Evolutionary conservation across 2,797 vertebrate genomes (phyloP), one percentile per base, ranked within the genome.

Genomic region (Ctenopoma kingsleyae): DNA sequence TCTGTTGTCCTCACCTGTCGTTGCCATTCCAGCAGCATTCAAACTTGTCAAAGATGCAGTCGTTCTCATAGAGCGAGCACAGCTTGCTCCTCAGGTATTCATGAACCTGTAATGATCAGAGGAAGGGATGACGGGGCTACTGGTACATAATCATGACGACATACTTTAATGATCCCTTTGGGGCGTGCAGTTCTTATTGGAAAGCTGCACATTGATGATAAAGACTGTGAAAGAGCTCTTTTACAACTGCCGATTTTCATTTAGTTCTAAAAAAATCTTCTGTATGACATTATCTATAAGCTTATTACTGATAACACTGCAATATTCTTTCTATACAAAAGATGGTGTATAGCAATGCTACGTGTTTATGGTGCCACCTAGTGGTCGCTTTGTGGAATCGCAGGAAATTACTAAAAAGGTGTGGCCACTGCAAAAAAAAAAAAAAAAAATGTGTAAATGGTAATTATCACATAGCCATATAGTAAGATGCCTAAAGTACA

Each of bases 31-130:
- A 99, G 91, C 97, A 98, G 95, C 98, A 99, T 72, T 99, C 98
- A 67, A 99, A 99, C 89, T 99, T 99, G 94, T 99, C 98, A 81
- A 99, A 99, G 92, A 99, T 99, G 95, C 98, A 99, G 92, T 99
- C 98, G 4, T 99, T 99, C 93, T 99, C 98, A 40, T 99, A 99
- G 38, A 99, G 95, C 0, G 98, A 99, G 88, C 98, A 99, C 76
- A 99, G 95, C 89, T 99, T 99, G 94, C 97, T 99, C 94, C 98
- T 96, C 95, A 99, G 96, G 92, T 99, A 99, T 92, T 99, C 98
- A 0, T 99, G 98, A 54, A 99, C 98, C 98, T 99, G 87, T 0
- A 56, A 67, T 0, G 8, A 81, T 51, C 12, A 74, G 46, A 79
- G 8, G 9, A 19, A 58, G 41, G 2, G 10, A 10, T 51, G 38